Evolutionary conservation across 2,888 invertebrate genomes (phyloP).

Genomic region (Epinotia ramella): DNA sequence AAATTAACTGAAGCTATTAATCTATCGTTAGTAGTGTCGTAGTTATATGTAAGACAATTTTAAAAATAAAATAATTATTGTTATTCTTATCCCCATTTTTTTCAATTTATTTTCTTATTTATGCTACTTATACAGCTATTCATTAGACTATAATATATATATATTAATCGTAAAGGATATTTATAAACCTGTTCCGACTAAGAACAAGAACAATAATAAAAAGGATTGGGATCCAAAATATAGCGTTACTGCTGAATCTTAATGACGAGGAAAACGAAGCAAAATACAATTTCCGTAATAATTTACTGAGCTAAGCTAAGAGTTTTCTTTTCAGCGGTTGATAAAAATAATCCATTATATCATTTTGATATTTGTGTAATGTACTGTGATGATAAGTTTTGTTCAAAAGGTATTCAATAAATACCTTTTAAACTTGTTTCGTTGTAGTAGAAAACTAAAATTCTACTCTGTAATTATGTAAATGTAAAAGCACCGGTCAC

Average conservation of each 20-base stretch:
- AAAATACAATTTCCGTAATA: conserved; percentile 21
- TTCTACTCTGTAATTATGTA: no score
- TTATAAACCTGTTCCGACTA: conserved; percentile 5
- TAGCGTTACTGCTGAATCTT: conserved; percentile 27
- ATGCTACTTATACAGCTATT: not conserved
- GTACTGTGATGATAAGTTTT: not conserved
- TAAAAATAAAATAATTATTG: no score
- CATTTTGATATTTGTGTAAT: no score
- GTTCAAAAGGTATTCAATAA: no score
- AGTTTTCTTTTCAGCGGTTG: not conserved
- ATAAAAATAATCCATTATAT: not conserved
- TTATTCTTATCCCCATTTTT: not conserved
- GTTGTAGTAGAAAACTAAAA: no score
- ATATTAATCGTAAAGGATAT: conserved; percentile 18
- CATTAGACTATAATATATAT: conserved; percentile 13
- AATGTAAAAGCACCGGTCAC: no score
- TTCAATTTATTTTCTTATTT: not conserved
- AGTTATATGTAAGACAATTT: no score
- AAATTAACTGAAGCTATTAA: no score
- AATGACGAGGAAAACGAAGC: conserved; percentile 19
- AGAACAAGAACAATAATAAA: conserved; percentile 29
- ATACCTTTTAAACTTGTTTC: no score
- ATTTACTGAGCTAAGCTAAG: not conserved
- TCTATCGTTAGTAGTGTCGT: no score
- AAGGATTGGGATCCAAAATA: conserved; percentile 28